Conservation (phyloP, 2,113 vertebrate genomes). For the Hassar affinis region DNA sequence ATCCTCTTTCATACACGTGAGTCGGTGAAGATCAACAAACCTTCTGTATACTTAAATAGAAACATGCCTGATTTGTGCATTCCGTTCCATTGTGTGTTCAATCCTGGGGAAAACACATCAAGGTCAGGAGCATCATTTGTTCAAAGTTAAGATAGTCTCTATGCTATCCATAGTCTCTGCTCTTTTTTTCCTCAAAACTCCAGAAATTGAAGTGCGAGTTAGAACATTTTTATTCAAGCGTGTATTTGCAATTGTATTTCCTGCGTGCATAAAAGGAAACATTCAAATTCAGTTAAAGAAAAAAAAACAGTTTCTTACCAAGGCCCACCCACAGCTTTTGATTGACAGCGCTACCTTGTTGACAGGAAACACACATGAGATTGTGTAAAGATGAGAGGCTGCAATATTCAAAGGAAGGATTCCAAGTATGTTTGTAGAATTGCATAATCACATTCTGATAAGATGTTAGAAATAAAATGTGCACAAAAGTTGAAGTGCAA, state of each 20-base stretch:
- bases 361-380: not conserved
- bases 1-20: constrained; percentile 56
- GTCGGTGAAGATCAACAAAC: constrained; percentile 9
- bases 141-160: too few relatives aligned
- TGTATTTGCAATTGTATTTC: not conserved
- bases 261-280: not conserved
- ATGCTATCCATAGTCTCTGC: not conserved
- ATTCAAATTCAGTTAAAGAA: not conserved
- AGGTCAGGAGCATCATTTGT: not conserved
- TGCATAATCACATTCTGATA: not conserved
- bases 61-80: constrained; percentile 51
- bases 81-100: not conserved
- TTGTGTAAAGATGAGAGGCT: not conserved
- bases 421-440: not conserved
- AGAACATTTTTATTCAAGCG: not conserved
- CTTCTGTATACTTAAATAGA: constrained; percentile 9
- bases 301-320: not conserved
- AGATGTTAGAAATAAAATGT: not conserved
- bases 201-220: not conserved
- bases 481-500: not conserved
- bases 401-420: not conserved
- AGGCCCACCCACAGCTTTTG: not conserved
- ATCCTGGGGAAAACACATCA: not conserved
- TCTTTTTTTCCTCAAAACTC: not conserved
- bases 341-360: not conserved